Base-by-base conservation (phyloP, 2,888 invertebrate genomes). In the Leucophenga maculata region DNA sequence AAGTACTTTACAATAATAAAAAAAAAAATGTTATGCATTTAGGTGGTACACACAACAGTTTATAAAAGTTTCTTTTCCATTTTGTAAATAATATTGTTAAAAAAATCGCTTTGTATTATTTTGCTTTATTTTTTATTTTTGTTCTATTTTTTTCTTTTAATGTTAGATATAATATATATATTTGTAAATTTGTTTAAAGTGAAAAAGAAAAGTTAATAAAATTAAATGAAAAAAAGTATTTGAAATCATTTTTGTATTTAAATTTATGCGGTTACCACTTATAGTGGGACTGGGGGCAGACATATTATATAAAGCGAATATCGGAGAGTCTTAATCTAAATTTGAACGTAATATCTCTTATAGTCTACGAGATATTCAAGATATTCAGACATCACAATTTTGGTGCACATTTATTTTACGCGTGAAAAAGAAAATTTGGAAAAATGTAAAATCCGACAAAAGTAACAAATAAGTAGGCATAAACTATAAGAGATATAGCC, bases 1-100 rank as follows among this genome's bases (percentile, higher is more conserved):
- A 26, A 68, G 64, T 39, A 9, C 22, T n/a, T n/a, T n/a, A 48
- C 11, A 62, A 55, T 46, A 20, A 57, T 57, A 66, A 31, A 55
- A 20, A 69, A 13, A 39, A 52, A 11, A 1, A 6, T 20, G 22
- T 20, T 54, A 54, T 54, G 22, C 9, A 54, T 20, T 54, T 20
- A 54, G 18, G 20, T 54, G n/a, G n/a, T n/a, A n/a, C n/a, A n/a
- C n/a, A n/a, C n/a, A n/a, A 54, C 22, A 39, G 8, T 39, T 39
- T 39, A 39, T 39, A 39, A 54, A 54, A 54, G 6, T 54, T 11
- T 18, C n/a, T 18, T 54, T 54, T 54, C 2, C 18, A 54, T 54
- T 18, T 20, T 54, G 54, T 54, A 54, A 54, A 54, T 54, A 54
- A 20, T 18, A 54, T 20, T 39, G 3, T 39, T 39, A 39, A 39